Base-by-base conservation (phyloP, 2,113 vertebrate genomes). In the Myanophis thanlyinensis region DNA sequence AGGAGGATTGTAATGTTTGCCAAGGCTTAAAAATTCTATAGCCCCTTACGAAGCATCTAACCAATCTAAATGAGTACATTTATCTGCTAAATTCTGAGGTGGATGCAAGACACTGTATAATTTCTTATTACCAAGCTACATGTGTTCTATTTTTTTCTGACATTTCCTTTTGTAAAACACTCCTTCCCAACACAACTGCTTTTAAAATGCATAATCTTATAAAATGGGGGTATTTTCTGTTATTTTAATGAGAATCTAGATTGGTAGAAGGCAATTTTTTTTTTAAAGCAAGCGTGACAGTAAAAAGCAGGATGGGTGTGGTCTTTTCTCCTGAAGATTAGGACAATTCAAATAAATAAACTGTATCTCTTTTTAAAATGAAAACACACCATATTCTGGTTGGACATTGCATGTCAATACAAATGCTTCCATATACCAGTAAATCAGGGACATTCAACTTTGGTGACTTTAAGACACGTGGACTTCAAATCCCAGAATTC, bases 261-360 rank as follows among this genome's bases (percentile, higher is more conserved):
- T 46, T 56, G 44, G 51, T 92, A 89, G 54, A 54, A 23, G 44
- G 44, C 20, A 49, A 73, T 92, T 85, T 23, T 6, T 40, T 20
- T 7, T 6, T 5, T n/a, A 59, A 85, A 85, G 56, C 48, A 89
- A 27, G 40, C 88, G 91, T 93, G 62, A 80, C 10, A 92, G 91
- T 94, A 91, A 94, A 95, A 91, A 94, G 93, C 91, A 93, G 47
- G 84, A 88, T 86, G 91, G 90, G 3, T 30, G 1, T 30, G 1
- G 80, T 67, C 49, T 95, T 90, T 67, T 56, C 53, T 3, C 87
- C 2, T 80, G 52, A 92, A 91, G 4, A 92, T 93, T 91, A 95
- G 40, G 95, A 93, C 52, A 87, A 92, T 95, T 96, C 92, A 94
- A 97, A 96, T 97, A 93, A 94, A 94, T 94, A 93, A 91, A 90